A percentile compares a stretch with the other conserved stretches of the same genome.
These are phyloP conservation scores for Helleia helle DNA, from an alignment of 2,888 invertebrate genomes.

Conservation along the genomic window DNA sequence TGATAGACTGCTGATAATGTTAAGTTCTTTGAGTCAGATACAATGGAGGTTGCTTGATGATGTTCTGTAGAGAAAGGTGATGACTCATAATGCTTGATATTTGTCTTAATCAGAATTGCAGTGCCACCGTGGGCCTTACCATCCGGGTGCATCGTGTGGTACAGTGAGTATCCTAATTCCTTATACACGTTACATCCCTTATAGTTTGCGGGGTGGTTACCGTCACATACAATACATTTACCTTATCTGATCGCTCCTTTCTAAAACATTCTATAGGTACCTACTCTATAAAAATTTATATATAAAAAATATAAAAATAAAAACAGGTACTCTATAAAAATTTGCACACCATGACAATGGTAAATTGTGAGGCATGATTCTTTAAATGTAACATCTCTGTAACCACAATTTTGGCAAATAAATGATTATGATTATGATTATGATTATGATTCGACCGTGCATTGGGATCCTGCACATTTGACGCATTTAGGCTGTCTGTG, in stretches of 20 bases:
- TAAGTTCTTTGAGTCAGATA: neutral
- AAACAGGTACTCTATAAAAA: too few species aligned
- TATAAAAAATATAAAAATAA: too few species aligned
- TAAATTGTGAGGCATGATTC: too few species aligned
- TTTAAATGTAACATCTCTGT: too few species aligned
- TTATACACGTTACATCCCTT: slow-evolving; percentile 20
- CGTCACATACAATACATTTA: slow-evolving; percentile 21
- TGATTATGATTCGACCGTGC: slow-evolving; percentile 13
- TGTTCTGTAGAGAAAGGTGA: neutral
- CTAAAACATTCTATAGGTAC: too few species aligned
- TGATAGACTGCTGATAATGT: slow-evolving; percentile 12
- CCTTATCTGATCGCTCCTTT: slow-evolving; percentile 18
- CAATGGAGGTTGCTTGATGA: slow-evolving; percentile 10
- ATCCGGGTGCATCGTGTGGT: neutral
- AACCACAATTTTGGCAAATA: too few species aligned
- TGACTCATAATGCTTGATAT: neutral
- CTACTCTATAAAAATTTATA: too few species aligned
- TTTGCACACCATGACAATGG: too few species aligned
- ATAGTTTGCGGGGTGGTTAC: slow-evolving; percentile 25
- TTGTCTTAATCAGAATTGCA: neutral
- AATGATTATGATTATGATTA: too few species aligned
- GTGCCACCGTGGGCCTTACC: neutral
- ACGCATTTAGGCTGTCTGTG: slow-evolving; percentile 22
- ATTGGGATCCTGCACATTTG: slow-evolving; percentile 20
- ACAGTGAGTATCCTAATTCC: slow-evolving; percentile 10